These are phyloP conservation scores for Toxostoma redivivum DNA, from an alignment of 2,113 vertebrate species.

Conservation along the genomic window DNA sequence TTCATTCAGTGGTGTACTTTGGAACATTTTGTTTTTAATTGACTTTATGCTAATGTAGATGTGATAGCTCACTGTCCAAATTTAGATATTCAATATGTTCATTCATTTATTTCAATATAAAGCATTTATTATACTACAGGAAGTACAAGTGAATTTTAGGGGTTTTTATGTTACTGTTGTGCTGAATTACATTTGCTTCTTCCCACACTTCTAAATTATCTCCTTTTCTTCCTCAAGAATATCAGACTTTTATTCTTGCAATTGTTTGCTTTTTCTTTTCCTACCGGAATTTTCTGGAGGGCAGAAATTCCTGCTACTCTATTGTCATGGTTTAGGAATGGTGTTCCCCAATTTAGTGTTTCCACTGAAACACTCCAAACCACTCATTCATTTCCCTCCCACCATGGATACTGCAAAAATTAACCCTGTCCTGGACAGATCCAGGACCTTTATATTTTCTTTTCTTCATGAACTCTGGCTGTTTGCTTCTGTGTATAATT, in stretches of 20 bases:
- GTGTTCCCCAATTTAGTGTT: neutral
- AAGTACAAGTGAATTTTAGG: neutral
- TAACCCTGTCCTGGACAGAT: neutral
- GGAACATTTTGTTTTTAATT: neutral
- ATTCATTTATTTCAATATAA: neutral
- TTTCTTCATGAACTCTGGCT: neutral
- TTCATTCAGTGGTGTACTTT: neutral
- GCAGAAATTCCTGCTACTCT: neutral
- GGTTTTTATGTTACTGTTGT: neutral
- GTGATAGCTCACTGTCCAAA: neutral
- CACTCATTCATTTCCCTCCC: neutral
- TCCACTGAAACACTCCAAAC: neutral
- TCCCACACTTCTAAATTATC: neutral
- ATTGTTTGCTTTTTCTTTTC: neutral
- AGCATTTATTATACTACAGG: neutral
- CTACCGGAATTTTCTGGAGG: neutral
- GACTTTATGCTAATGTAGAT: neutral
- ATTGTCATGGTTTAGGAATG: neutral
- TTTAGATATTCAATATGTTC: neutral
- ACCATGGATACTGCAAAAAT: neutral
- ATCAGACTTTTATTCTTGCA: neutral
- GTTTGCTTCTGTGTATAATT: neutral
- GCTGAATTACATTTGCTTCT: neutral
- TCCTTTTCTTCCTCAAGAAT: neutral
- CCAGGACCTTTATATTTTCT: neutral